A percentile compares a stretch with the other conserved stretches of the same genome.
These are phyloP conservation scores for Enteromius anoplus DNA, from an alignment of 2,797 vertebrate species.

Conservation along the genomic window DNA sequence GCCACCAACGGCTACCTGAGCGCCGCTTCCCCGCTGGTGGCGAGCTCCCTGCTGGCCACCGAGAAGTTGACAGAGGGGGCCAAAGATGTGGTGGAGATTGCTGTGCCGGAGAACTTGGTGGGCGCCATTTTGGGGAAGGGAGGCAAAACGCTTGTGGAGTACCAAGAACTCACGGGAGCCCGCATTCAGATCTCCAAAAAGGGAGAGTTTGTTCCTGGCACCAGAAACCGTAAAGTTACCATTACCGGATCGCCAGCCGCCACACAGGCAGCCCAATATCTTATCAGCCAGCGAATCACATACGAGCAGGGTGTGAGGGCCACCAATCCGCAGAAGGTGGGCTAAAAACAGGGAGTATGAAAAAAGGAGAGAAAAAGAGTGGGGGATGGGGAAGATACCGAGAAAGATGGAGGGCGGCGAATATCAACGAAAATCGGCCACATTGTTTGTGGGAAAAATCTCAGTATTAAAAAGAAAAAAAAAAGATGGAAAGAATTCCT, in stretches of 20 bases:
- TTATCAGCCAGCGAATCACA: slow-evolving; percentile 97
- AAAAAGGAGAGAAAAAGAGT: slow-evolving; percentile 62
- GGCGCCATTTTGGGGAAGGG: slow-evolving; percentile 96
- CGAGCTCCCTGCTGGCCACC: slow-evolving; percentile 87
- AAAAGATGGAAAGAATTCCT: slow-evolving; percentile 65
- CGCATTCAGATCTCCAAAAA: slow-evolving; percentile 98
- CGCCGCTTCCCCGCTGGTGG: slow-evolving; percentile 87
- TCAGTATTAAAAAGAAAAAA: slow-evolving; percentile 77
- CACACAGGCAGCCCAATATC: slow-evolving; percentile 95
- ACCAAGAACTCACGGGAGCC: slow-evolving; percentile 96
- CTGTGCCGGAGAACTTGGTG: slow-evolving; percentile 94
- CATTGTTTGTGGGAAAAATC: slow-evolving; percentile 73
- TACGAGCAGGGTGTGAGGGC: slow-evolving; percentile 96
- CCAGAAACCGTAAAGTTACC: slow-evolving; percentile 96
- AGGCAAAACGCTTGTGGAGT: slow-evolving; percentile 95
- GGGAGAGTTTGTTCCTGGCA: slow-evolving; percentile 96
- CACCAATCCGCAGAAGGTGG: slow-evolving; percentile 95
- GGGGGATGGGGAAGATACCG: slow-evolving; percentile 70
- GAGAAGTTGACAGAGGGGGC: slow-evolving; percentile 91
- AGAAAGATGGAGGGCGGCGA: slow-evolving; percentile 77
- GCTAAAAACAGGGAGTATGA: slow-evolving; percentile 77
- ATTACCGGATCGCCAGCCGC: slow-evolving; percentile 93
- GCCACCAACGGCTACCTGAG: slow-evolving; percentile 91
- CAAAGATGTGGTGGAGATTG: slow-evolving; percentile 96
- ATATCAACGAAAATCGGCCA: slow-evolving; percentile 75